Base-by-base conservation (phyloP, 2,113 vertebrate species). In the Ptyas mucosa region DNA sequence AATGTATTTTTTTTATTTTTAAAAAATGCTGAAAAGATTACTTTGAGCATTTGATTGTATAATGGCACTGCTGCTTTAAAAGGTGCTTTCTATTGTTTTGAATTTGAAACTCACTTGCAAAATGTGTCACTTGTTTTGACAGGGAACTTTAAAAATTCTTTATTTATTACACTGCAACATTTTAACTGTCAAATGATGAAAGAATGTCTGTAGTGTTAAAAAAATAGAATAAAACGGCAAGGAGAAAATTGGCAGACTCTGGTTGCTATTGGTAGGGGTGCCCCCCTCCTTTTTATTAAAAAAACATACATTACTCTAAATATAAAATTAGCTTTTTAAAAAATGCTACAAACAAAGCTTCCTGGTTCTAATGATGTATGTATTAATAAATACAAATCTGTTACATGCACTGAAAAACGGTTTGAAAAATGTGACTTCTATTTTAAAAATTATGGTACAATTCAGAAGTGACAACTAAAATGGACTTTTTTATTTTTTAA, bases 111-210 rank as follows among this genome's bases (percentile, higher is more conserved):
- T 97, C 94, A 91, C 96, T 95, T 95, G 97, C 96, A 98, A 97
- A 97, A 97, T 97, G 93, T 97, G 98, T 98, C 98, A 97, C 97
- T 98, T 98, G 98, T 98, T 98, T 98, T 98, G 98, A 98, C 98
- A 98, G 96, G 95, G 87, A 85, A 97, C 97, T 98, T 98, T 97
- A 97, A 97, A 98, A 97, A 96, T 97, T 98, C 97, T 97, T 97
- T 98, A 97, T 98, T 98, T 98, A 98, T 98, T 98, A 98, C 97
- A 98, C 97, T 97, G 97, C 97, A 90, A 97, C 98, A 97, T 98
- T 98, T 98, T 98, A 98, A 97, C 97, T 98, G 98, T 98, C 98
- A 98, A 97, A 98, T 96, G 97, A 96, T 98, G 97, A 98, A 98
- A 98, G 97, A 98, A 97, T 98, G 98, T 98, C 98, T 97, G 94